Evolutionary conservation across 1,140 invertebrate genomes (phyloP).

Genomic region (Drosophila persimilis): DNA sequence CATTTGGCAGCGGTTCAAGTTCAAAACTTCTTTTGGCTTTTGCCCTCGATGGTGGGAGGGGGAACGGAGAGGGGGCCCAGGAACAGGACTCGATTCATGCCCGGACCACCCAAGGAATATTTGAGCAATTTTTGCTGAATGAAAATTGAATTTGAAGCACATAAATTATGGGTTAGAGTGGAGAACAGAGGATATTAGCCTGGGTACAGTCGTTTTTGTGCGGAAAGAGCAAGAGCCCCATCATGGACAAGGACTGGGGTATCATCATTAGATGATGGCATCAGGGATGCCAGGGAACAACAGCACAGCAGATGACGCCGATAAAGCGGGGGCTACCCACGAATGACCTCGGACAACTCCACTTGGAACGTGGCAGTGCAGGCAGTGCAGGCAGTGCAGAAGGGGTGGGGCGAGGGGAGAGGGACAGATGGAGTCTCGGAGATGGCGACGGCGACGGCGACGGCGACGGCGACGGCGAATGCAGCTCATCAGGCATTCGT

Average conservation of each 20-base stretch:
- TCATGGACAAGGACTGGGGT: background rate
- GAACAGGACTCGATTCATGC: background rate
- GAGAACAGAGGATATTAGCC: slow-evolving; percentile 52
- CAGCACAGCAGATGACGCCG: slow-evolving; percentile 40
- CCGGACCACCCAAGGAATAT: slow-evolving; percentile 61
- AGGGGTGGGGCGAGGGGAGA: background rate
- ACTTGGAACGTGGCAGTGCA: slow-evolving; percentile 59
- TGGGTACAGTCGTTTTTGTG: slow-evolving; percentile 57
- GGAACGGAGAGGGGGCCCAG: background rate
- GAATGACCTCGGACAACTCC: slow-evolving; percentile 48
- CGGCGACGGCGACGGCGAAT: slow-evolving; percentile 30
- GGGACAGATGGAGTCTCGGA: slow-evolving; percentile 12
- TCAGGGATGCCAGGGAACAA: background rate
- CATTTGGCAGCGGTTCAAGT: slow-evolving; percentile 41
- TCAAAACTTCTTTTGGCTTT: slow-evolving; percentile 29
- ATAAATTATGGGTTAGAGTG: slow-evolving; percentile 74
- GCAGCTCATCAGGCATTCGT: slow-evolving; percentile 63
- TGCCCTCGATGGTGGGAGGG: slow-evolving; percentile 5
- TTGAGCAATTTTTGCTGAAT: slow-evolving; percentile 73
- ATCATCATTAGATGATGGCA: slow-evolving; percentile 46
- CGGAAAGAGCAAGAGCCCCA: slow-evolving; percentile 47
- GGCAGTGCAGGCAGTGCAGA: slow-evolving; percentile 22
- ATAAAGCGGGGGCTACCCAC: slow-evolving; percentile 39
- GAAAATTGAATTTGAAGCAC: slow-evolving; percentile 77
- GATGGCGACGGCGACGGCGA: slow-evolving; percentile 30